phyloP scores from a whole-genome alignment of 2,797 vertebrate genomes.

The Acrossocheilus fasciatus region DNA sequence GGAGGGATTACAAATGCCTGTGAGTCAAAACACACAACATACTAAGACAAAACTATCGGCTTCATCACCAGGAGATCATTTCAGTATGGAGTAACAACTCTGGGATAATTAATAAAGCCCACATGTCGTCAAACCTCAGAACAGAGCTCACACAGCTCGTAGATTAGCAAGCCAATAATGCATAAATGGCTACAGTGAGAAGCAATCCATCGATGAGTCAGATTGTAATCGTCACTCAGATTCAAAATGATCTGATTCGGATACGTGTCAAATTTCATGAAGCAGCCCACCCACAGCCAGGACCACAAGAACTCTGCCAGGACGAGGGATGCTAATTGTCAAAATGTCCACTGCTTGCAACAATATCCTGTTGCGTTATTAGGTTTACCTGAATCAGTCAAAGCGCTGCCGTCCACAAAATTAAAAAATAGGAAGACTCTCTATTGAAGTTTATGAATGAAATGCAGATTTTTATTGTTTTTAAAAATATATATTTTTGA shows the following conservation, averaged over 20 bases:
- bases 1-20: constrained; percentile 20
- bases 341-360: constrained; percentile 7
- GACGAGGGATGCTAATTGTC: background rate
- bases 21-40: constrained; percentile 6
- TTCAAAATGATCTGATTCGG: background rate
- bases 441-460: background rate
- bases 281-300: background rate
- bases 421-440: background rate
- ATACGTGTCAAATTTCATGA: constrained; percentile 11
- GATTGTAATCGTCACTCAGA: background rate
- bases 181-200: background rate
- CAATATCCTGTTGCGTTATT: constrained; percentile 10
- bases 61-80: constrained; percentile 4
- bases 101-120: constrained; percentile 15
- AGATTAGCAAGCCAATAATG: background rate
- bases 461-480: background rate
- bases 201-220: constrained; percentile 20
- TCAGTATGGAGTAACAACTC: constrained; percentile 23
- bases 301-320: background rate
- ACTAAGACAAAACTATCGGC: constrained; percentile 14
- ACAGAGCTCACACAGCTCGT: background rate
- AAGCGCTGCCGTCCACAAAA: background rate
- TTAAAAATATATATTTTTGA: background rate
- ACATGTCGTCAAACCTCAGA: constrained; percentile 6
- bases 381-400: background rate